A percentile compares a stretch with the other conserved stretches of the same genome.
These are phyloP conservation scores for Mesocentrotus franciscanus DNA, from an alignment of 53 echinoderm and acorn worm species.

Conservation along the genomic window DNA sequence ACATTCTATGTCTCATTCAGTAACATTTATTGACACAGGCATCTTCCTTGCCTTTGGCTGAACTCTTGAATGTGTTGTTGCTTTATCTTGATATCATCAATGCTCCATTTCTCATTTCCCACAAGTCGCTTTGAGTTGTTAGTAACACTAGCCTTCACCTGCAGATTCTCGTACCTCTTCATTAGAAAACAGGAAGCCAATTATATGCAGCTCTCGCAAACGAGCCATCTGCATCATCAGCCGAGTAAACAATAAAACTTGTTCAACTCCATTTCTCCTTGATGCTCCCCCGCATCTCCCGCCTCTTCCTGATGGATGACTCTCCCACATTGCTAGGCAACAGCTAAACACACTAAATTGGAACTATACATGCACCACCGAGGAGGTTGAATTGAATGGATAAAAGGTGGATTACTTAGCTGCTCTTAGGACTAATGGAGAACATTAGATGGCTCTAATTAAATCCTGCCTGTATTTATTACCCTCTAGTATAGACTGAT, in stretches of 20 bases:
- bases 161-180: slow-evolving; percentile 13
- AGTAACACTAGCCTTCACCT: slow-evolving; percentile 13
- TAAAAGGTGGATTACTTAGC: neutral
- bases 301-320: slow-evolving; percentile 21
- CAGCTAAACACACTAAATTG: slow-evolving; percentile 11
- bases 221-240: slow-evolving; percentile 10
- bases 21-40: neutral
- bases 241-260: slow-evolving; percentile 43
- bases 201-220: neutral
- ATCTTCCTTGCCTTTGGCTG: neutral
- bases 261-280: slow-evolving; percentile 52
- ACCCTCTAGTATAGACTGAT: neutral
- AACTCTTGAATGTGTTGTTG: neutral
- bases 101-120: slow-evolving; percentile 26
- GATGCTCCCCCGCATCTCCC: slow-evolving; percentile 23
- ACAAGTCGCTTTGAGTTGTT: neutral
- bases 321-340: slow-evolving; percentile 16
- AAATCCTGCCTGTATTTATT: slow-evolving; percentile 32
- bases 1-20: neutral
- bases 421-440: slow-evolving; percentile 44
- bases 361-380: neutral
- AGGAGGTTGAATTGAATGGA: neutral
- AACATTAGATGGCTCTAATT: slow-evolving; percentile 43
- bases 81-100: neutral
- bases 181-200: slow-evolving; percentile 48